Percentiles rank a stretch among this genome's conserved stretches.
phyloP scores from a whole-genome alignment of 2,113 vertebrate species.

The Centropus unirufus region DNA sequence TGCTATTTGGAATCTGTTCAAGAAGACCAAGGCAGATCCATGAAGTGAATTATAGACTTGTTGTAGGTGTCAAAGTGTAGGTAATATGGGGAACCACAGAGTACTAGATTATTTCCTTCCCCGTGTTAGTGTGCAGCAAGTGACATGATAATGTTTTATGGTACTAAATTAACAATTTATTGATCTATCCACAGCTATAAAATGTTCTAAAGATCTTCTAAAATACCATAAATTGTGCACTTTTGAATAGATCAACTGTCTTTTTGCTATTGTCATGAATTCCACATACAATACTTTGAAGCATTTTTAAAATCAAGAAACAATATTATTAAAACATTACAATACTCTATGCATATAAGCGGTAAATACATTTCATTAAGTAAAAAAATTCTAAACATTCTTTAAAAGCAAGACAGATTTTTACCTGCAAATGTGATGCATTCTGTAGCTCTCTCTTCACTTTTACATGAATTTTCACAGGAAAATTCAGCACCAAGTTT shows the following conservation, averaged over 20 bases:
- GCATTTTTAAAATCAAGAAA: background rate
- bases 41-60: background rate
- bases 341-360: background rate
- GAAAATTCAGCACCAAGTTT: conserved; percentile 58
- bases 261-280: background rate
- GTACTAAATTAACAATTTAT: background rate
- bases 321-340: background rate
- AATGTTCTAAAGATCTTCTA: background rate
- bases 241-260: background rate
- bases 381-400: background rate
- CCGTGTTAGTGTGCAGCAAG: background rate
- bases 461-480: conserved; percentile 64
- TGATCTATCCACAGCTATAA: background rate
- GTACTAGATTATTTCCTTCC: background rate
- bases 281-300: background rate
- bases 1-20: background rate
- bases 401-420: background rate
- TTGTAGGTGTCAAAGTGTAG: background rate
- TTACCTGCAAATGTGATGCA: conserved; percentile 72
- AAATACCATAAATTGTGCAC: background rate
- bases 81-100: background rate
- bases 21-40: background rate
- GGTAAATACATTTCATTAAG: background rate
- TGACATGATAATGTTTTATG: background rate
- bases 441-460: conserved; percentile 72